A percentile compares a stretch with the other conserved stretches of the same genome.
phyloP scores from a whole-genome alignment of 2,888 invertebrate species.

The Leptinotarsa rubiginosa region DNA sequence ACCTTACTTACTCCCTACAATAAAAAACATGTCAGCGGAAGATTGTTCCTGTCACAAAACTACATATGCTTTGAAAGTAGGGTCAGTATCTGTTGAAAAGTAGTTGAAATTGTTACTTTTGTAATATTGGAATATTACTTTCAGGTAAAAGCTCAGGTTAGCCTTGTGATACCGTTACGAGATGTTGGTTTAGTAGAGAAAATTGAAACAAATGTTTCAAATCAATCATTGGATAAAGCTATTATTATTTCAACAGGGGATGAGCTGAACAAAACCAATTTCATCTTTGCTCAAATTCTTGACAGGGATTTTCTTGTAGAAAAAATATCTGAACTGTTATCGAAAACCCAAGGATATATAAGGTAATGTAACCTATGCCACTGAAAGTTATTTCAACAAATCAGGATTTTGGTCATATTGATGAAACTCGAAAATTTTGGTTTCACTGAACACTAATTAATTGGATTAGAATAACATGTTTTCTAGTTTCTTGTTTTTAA shows the following conservation, averaged over 20 bases:
- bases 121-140: slow-evolving; percentile 20
- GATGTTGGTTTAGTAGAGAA: slow-evolving; percentile 83
- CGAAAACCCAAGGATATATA: slow-evolving; percentile 69
- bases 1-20: slow-evolving; percentile 96
- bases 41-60: slow-evolving; percentile 91
- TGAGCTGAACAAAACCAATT: slow-evolving; percentile 81
- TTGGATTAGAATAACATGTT: too few species aligned
- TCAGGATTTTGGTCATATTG: too few species aligned
- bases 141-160: slow-evolving; percentile 83
- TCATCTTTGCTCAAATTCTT: slow-evolving; percentile 88
- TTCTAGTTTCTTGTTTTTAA: too few species aligned
- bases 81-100: slow-evolving; percentile 69
- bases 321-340: slow-evolving; percentile 89
- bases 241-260: slow-evolving; percentile 86
- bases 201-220: slow-evolving; percentile 77
- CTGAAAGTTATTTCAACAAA: too few species aligned
- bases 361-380: slow-evolving; percentile 37
- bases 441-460: too few species aligned
- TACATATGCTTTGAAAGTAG: slow-evolving; percentile 97
- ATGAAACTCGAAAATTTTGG: too few species aligned
- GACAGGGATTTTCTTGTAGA: slow-evolving; percentile 90
- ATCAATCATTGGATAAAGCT: slow-evolving; percentile 73
- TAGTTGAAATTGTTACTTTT: slow-evolving; percentile 28
- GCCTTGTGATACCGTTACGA: slow-evolving; percentile 88
- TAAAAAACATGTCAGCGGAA: slow-evolving; percentile 88